Evolutionary conservation across 2,113 vertebrate genomes (phyloP).

Genomic region (Pelodiscus sinensis): DNA sequence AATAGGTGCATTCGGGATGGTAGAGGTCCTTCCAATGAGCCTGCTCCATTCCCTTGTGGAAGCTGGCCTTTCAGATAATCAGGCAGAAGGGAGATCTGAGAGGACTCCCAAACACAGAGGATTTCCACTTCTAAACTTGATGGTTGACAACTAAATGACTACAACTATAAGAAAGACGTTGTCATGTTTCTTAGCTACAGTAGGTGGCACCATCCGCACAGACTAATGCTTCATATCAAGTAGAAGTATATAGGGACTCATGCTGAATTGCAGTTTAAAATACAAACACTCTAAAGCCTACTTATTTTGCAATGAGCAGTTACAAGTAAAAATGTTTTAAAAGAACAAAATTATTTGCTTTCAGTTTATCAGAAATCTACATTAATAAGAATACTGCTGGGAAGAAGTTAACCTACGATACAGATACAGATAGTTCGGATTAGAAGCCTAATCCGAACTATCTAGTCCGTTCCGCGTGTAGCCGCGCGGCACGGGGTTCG

Average conservation of each 20-base stretch:
- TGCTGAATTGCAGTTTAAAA: background rate
- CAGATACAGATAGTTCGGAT: no score
- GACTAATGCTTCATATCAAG: slow-evolving; percentile 19
- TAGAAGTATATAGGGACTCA: background rate
- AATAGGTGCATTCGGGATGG: background rate
- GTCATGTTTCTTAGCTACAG: slow-evolving; percentile 51
- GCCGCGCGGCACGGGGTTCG: no score
- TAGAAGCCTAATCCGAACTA: no score
- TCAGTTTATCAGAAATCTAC: background rate
- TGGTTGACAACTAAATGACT: background rate
- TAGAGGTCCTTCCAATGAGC: background rate
- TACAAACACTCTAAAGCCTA: background rate
- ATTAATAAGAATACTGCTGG: background rate
- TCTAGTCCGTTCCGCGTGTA: no score
- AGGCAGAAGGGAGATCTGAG: background rate
- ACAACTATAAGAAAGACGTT: background rate
- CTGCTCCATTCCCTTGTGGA: background rate
- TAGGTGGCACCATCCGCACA: slow-evolving; percentile 76
- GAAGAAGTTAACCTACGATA: background rate
- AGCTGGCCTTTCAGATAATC: background rate
- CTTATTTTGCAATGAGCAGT: background rate
- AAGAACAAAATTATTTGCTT: background rate
- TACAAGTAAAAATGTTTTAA: background rate
- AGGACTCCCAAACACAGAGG: background rate
- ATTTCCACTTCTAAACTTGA: background rate